A percentile compares a stretch with the other conserved stretches of the same genome.
Conservation (phyloP, 2,888 invertebrate genomes). For the Cerastoderma edule region DNA sequence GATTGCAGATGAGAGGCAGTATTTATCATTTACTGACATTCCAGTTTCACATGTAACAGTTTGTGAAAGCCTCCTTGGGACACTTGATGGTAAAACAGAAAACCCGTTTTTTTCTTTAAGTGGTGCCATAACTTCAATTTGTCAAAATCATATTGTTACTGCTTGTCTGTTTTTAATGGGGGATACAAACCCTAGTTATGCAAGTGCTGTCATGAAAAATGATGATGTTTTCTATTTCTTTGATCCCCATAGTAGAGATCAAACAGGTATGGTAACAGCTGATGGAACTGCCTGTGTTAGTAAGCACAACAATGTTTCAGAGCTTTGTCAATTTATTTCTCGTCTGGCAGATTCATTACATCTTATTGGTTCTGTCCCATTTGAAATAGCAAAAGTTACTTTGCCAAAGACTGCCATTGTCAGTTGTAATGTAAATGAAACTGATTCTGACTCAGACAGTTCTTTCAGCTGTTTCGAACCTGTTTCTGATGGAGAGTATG, state of each 20-base stretch:
- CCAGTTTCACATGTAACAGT: neutral
- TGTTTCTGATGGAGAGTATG: conserved; percentile 19
- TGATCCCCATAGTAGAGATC: neutral
- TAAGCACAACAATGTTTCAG: neutral
- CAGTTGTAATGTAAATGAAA: neutral
- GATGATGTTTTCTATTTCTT: neutral
- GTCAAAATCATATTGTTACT: neutral
- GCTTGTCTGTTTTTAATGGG: neutral
- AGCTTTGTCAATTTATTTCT: conserved; percentile 6
- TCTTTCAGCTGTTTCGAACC: conserved; percentile 26
- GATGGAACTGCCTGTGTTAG: neutral
- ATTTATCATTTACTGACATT: conserved; percentile 5
- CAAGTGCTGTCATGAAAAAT: neutral
- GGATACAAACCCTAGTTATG: neutral
- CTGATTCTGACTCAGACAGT: conserved; percentile 9
- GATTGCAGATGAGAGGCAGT: neutral
- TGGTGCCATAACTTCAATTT: neutral
- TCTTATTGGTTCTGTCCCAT: neutral
- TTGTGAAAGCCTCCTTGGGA: neutral
- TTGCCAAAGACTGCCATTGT: too few relatives aligned
- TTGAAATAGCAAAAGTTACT: neutral
- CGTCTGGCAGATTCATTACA: neutral
- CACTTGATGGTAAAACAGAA: neutral
- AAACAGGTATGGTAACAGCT: neutral
- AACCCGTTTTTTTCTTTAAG: neutral